Base-by-base conservation (phyloP, 2,888 invertebrate genomes). In the Parthenolecanium corni region DNA sequence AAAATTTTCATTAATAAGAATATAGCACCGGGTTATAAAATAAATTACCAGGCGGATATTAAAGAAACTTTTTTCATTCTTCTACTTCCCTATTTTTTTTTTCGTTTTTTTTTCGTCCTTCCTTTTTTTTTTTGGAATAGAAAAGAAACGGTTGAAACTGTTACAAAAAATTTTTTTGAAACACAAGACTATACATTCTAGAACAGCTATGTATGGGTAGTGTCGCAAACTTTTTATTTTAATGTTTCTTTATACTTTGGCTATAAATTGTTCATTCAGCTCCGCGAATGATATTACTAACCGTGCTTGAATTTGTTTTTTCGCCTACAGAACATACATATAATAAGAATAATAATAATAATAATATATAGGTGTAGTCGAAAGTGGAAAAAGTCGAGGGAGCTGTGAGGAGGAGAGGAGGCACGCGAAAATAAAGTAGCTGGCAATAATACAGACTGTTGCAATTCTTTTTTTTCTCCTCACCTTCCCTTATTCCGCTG, bases 1-100 rank as follows among this genome's bases (percentile, higher is more conserved):
- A 47, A 52, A 52, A 52, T 20, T 31, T 52, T 36, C 31, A 52
- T 36, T 31, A 31, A 31, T 31, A 31, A 6, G 31, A 31, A 52
- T 36, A 31, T 52, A 53, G 40, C 36, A 40, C 11, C 53, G 31
- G 53, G 21, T 38, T 40, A 40, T 40, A 40, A 53, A 53, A 53
- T 40, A 53, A 53, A 53, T 53, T 53, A 53, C 53, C 23, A 16
- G 31, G 42, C 53, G 53, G 40, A 53, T 53, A 53, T 53, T 53
- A 53, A 53, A 53, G 53, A 38, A 53, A 53, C 53, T 53, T 53
- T 53, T 53, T 40, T 53, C 53, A 53, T 53, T 52, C 38, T 52
- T 52, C n/a, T n/a, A n/a, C n/a, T n/a, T n/a, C n/a, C n/a, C n/a
- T n/a, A n/a, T n/a, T n/a, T n/a, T n/a, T n/a, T n/a, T n/a, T n/a